These are phyloP conservation scores for Drosophila paranaensis DNA, from an alignment of 2,888 invertebrate species.

Conservation along the genomic window DNA sequence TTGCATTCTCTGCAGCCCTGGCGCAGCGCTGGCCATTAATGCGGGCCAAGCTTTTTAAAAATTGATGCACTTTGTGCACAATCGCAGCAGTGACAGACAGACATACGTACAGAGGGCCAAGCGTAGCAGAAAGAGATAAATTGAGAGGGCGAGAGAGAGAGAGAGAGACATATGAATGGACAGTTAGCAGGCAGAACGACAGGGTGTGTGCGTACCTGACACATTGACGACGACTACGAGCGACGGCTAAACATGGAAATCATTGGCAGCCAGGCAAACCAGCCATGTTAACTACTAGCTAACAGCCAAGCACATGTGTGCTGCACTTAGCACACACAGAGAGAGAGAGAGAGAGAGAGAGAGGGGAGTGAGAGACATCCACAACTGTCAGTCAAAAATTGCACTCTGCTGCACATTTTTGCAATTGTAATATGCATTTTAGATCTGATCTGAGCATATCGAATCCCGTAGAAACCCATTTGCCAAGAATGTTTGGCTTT, in stretches of 20 bases:
- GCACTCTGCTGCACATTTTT: conserved; percentile 69
- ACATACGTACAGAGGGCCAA: conserved; percentile 31
- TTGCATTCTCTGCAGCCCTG: conserved; percentile 39
- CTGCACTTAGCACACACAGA: conserved; percentile 3
- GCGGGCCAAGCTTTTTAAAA: conserved; percentile 53
- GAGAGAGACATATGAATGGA: conserved; percentile 29
- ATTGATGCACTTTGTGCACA: conserved; percentile 55
- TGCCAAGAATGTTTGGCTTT: conserved; percentile 30
- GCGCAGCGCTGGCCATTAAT: conserved; percentile 33
- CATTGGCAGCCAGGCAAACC: conserved; percentile 52
- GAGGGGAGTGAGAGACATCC: conserved; percentile 12
- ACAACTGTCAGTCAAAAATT: conserved; percentile 63
- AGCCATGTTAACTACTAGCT: conserved; percentile 57
- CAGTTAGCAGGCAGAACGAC: conserved; percentile 30
- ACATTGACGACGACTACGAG: conserved; percentile 36
- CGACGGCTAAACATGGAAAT: conserved; percentile 66
- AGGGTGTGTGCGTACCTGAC: conserved; percentile 51
- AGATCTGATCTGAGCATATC: conserved; percentile 47
- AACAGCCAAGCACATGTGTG: conserved; percentile 27
- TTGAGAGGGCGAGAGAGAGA: not conserved
- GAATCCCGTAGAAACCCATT: conserved; percentile 36
- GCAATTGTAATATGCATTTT: conserved; percentile 50
- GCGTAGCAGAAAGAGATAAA: conserved; percentile 12
- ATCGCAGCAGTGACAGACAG: conserved; percentile 42
- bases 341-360: not conserved